Percentiles rank a stretch among this genome's conserved stretches.
phyloP scores from a whole-genome alignment of 1,140 invertebrate species.

The Eupristina koningsbergeri region DNA sequence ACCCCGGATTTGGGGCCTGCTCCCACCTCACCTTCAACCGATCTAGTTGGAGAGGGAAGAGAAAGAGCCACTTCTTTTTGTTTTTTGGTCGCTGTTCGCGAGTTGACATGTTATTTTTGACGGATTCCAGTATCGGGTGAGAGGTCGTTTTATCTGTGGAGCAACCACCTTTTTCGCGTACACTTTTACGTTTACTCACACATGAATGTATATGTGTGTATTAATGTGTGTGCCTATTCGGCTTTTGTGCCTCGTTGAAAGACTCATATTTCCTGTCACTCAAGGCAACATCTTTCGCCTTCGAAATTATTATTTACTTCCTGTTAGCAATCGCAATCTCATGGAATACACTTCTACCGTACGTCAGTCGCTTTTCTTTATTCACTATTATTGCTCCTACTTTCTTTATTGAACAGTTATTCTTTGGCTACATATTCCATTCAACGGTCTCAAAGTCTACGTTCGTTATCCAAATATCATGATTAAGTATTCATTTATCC shows the following conservation, averaged over 20 bases:
- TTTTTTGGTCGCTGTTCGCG: neutral
- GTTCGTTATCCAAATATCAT: too few species aligned
- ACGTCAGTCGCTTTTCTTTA: too few species aligned
- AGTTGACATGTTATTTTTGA: neutral
- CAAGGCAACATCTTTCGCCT: neutral
- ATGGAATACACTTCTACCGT: neutral
- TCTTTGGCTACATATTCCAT: too few species aligned
- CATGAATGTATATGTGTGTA: neutral
- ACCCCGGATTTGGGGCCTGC: neutral
- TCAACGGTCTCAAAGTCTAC: too few species aligned
- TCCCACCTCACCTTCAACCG: too few species aligned
- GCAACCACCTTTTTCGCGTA: neutral
- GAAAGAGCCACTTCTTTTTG: neutral
- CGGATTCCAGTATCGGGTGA: constrained; percentile 8
- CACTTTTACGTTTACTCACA: neutral
- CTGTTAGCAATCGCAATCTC: neutral
- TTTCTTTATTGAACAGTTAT: too few species aligned
- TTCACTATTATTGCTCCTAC: too few species aligned
- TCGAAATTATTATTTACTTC: neutral
- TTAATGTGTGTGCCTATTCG: neutral
- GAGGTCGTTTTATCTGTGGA: neutral
- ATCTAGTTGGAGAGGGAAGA: neutral
- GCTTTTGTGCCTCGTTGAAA: neutral
- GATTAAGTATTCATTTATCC: too few species aligned
- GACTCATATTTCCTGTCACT: too few species aligned